Conservation (phyloP, 2,113 vertebrate species). For the Protobothrops mucrosquamatus region DNA sequence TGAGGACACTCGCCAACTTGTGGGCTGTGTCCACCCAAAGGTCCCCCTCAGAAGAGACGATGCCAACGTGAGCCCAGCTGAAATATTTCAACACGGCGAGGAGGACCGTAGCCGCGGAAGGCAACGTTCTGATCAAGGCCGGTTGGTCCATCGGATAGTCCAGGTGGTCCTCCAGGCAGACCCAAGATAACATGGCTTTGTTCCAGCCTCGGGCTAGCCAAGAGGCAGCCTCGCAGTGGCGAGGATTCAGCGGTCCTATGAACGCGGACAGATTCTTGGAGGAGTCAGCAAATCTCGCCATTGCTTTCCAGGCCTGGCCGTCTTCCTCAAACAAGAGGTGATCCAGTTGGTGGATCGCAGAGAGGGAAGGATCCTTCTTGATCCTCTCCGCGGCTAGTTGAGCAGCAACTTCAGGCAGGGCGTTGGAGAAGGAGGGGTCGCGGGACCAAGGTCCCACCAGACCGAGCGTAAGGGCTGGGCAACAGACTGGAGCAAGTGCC, state of each 20-base stretch:
- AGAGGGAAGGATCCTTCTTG: slow-evolving; percentile 74
- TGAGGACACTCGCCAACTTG: slow-evolving; percentile 74
- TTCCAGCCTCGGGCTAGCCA: slow-evolving; percentile 83
- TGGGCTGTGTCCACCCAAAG: slow-evolving; percentile 83
- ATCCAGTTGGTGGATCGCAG: slow-evolving; percentile 74
- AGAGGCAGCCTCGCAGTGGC: slow-evolving; percentile 81
- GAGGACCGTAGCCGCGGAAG: slow-evolving; percentile 74
- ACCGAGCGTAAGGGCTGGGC: slow-evolving; percentile 82
- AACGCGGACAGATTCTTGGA: slow-evolving; percentile 76
- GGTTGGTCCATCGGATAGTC: slow-evolving; percentile 69
- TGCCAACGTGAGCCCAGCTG: slow-evolving; percentile 81
- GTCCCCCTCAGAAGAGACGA: slow-evolving; percentile 83
- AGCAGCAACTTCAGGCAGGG: slow-evolving; percentile 77
- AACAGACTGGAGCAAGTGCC: slow-evolving; percentile 66
- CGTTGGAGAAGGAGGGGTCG: slow-evolving; percentile 80
- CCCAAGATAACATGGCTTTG: slow-evolving; percentile 86
- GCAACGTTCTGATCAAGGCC: slow-evolving; percentile 76
- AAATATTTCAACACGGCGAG: slow-evolving; percentile 84
- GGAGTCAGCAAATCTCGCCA: slow-evolving; percentile 75
- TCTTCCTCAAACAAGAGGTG: slow-evolving; percentile 82
- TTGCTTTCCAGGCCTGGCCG: slow-evolving; percentile 80
- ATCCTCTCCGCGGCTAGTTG: slow-evolving; percentile 78
- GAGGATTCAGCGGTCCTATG: slow-evolving; percentile 83
- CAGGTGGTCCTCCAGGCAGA: slow-evolving; percentile 80
- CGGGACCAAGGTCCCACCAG: slow-evolving; percentile 87